phyloP scores from a whole-genome alignment of 2,888 invertebrate species.

The Peribatodes rhomboidaria region DNA sequence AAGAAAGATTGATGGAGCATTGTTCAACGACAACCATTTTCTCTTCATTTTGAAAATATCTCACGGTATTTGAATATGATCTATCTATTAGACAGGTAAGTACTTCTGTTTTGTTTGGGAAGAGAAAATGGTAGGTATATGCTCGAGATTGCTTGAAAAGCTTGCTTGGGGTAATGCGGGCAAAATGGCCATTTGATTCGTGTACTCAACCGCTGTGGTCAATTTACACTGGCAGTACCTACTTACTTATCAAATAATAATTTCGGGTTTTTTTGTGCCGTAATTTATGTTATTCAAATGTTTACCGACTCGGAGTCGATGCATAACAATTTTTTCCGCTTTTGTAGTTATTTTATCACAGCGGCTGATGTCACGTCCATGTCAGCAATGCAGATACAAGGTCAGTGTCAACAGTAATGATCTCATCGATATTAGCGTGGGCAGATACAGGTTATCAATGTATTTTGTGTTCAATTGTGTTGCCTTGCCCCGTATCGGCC shows the following conservation, averaged over 20 bases:
- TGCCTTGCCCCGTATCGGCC: conserved; percentile 35
- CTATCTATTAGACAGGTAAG: too few relatives aligned
- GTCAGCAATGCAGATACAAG: conserved; percentile 73
- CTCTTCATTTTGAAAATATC: neutral
- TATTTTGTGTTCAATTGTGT: conserved; percentile 66
- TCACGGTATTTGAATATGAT: neutral
- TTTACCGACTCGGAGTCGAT: conserved; percentile 33
- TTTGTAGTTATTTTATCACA: conserved; percentile 64
- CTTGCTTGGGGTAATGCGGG: too few relatives aligned
- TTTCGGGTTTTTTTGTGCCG: neutral
- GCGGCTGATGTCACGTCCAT: conserved; percentile 76
- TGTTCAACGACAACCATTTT: neutral
- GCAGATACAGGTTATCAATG: conserved; percentile 62
- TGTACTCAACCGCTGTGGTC: neutral
- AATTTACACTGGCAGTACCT: neutral
- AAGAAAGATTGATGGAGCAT: conserved; percentile 10
- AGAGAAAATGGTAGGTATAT: too few relatives aligned
- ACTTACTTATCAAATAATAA: too few relatives aligned
- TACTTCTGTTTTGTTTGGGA: neutral
- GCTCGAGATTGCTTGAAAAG: too few relatives aligned
- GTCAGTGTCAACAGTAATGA: conserved; percentile 79
- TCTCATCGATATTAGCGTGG: conserved; percentile 74
- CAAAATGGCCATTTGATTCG: neutral
- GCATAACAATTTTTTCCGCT: conserved; percentile 57
- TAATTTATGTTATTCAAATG: conserved; percentile 22